These are phyloP conservation scores for Lamellibrachia columna DNA, from an alignment of 2,888 invertebrate species.

Conservation along the genomic window DNA sequence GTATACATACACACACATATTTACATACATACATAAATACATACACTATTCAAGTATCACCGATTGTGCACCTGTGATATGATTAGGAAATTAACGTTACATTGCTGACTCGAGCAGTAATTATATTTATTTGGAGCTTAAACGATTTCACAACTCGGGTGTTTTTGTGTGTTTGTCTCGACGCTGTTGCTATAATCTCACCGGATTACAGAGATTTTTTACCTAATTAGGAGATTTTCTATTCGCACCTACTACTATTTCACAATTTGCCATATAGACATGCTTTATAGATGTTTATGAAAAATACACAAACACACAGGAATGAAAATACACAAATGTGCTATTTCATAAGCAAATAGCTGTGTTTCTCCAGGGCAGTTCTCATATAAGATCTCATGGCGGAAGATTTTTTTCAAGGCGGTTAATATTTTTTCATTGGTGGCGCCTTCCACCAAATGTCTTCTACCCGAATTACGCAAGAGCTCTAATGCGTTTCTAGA, in stretches of 20 bases:
- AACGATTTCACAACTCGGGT: background rate
- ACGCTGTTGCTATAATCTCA: conserved; percentile 32
- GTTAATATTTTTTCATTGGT: too few species aligned
- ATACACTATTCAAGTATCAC: background rate
- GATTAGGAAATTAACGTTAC: background rate
- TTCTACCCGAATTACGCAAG: too few species aligned
- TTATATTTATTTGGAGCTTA: conserved; percentile 5
- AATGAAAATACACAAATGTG: background rate
- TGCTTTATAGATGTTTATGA: background rate
- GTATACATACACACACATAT: background rate
- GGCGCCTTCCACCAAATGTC: too few species aligned
- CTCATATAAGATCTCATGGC: background rate
- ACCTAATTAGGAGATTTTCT: background rate
- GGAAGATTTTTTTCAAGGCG: too few species aligned
- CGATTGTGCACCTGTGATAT: conserved; percentile 14
- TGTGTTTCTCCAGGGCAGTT: background rate
- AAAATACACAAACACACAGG: background rate
- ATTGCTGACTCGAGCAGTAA: background rate
- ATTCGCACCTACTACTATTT: background rate
- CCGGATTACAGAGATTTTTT: background rate
- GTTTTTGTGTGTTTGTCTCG: conserved; percentile 22
- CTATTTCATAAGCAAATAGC: background rate
- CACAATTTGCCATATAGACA: background rate
- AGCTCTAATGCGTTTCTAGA: too few species aligned
- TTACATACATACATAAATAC: background rate